phyloP scores from a whole-genome alignment of 2,888 invertebrate genomes.

The Apamea sordens region DNA sequence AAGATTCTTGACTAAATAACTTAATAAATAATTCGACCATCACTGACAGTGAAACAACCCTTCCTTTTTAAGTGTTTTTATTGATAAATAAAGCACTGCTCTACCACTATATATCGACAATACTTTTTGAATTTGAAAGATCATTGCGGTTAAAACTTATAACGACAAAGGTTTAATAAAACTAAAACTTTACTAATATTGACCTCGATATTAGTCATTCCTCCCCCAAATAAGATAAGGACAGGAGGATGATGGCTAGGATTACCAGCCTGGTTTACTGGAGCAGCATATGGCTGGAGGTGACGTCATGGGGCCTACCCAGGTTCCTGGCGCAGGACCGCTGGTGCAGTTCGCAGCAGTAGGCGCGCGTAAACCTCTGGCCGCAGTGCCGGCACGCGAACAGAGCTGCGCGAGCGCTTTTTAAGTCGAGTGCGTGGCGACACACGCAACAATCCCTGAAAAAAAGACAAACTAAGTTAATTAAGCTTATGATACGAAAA shows the following conservation, averaged over 20 bases:
- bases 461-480: neutral
- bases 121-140: conserved; percentile 41
- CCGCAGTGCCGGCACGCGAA: conserved; percentile 82
- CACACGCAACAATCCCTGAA: conserved; percentile 83
- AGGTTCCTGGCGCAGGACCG: conserved; percentile 74
- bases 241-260: neutral
- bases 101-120: conserved; percentile 24
- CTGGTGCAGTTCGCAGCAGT: conserved; percentile 85
- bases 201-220: neutral
- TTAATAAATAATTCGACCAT: neutral
- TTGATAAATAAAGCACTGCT: conserved; percentile 17
- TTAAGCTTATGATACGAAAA: neutral
- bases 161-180: conserved; percentile 15
- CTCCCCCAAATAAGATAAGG: neutral
- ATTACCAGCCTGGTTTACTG: conserved; percentile 63
- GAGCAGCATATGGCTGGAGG: conserved; percentile 74
- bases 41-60: neutral
- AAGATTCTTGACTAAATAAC: neutral
- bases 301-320: conserved; percentile 70
- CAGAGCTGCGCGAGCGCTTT: conserved; percentile 61
- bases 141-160: conserved; percentile 24
- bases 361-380: conserved; percentile 81
- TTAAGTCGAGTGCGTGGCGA: conserved; percentile 75
- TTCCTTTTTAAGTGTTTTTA: conserved; percentile 12
- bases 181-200: conserved; percentile 16